Evolutionary conservation across 2,113 vertebrate species (phyloP).

Genomic region (Saguinus imperator): DNA sequence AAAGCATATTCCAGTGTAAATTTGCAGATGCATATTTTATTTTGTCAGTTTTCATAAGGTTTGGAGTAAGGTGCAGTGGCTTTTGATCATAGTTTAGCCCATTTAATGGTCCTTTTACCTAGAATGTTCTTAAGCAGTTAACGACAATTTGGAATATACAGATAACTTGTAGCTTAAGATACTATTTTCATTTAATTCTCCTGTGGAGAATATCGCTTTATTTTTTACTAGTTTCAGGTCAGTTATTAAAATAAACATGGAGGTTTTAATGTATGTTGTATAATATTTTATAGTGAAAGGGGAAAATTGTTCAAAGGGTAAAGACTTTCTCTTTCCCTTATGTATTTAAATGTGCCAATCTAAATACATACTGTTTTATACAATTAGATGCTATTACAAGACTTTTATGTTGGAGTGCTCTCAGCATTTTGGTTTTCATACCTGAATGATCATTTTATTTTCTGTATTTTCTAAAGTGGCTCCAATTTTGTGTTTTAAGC

Average conservation of each 20-base stretch:
- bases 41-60: slow-evolving; percentile 67
- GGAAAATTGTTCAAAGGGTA: slow-evolving; percentile 67
- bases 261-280: slow-evolving; percentile 76
- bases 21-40: slow-evolving; percentile 67
- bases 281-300: slow-evolving; percentile 71
- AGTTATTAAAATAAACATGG: slow-evolving; percentile 70
- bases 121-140: slow-evolving; percentile 72
- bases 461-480: slow-evolving; percentile 62
- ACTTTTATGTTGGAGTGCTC: slow-evolving; percentile 56
- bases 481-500: slow-evolving; percentile 72
- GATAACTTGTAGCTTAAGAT: slow-evolving; percentile 69
- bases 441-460: slow-evolving; percentile 69
- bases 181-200: slow-evolving; percentile 77
- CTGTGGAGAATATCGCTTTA: slow-evolving; percentile 76
- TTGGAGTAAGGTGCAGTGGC: slow-evolving; percentile 39
- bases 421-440: slow-evolving; percentile 69
- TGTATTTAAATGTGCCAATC: slow-evolving; percentile 82
- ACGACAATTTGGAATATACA: slow-evolving; percentile 64
- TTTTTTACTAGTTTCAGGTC: slow-evolving; percentile 74
- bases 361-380: slow-evolving; percentile 77
- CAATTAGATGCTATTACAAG: slow-evolving; percentile 62
- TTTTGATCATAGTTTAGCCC: slow-evolving; percentile 51
- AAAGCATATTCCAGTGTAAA: slow-evolving; percentile 47
- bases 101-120: slow-evolving; percentile 48
- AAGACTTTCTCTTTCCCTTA: slow-evolving; percentile 70